Evolutionary conservation across 2,888 invertebrate species (phyloP).

Genomic region (Gari tellinella): DNA sequence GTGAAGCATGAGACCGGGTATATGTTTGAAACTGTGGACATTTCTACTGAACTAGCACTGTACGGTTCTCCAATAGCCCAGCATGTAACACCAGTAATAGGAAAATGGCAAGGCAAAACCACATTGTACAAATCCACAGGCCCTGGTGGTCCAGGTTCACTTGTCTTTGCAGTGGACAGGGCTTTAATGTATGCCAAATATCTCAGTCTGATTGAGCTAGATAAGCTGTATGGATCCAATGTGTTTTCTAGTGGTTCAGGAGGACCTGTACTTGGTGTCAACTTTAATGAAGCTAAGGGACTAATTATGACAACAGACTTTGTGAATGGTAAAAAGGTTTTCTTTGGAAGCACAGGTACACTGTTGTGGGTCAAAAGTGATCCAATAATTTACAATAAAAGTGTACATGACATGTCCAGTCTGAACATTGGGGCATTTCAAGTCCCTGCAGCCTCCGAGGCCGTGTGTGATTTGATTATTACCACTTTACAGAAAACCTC

Average conservation of each 20-base stretch:
- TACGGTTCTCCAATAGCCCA: slow-evolving; percentile 33
- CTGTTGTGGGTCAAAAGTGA: slow-evolving; percentile 28
- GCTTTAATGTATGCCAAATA: slow-evolving; percentile 20
- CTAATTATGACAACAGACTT: slow-evolving; percentile 17
- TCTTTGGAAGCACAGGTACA: slow-evolving; percentile 4
- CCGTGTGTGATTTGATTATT: slow-evolving; percentile 24
- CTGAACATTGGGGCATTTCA: slow-evolving; percentile 13
- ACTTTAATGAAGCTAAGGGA: slow-evolving; percentile 46
- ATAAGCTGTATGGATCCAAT: too few relatives aligned
- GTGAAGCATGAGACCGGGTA: slow-evolving; percentile 35
- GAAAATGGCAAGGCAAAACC: slow-evolving; percentile 43
- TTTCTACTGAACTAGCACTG: slow-evolving; percentile 16
- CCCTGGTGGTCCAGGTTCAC: slow-evolving; percentile 8
- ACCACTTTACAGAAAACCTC: slow-evolving; percentile 15
- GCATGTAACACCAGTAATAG: slow-evolving; percentile 23
- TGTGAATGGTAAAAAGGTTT: slow-evolving; percentile 18
- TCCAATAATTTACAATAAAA: slow-evolving; percentile 15
- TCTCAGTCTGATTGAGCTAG: not conserved
- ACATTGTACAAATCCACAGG: slow-evolving; percentile 8
- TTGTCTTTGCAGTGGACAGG: slow-evolving; percentile 30
- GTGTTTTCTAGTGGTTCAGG: too few relatives aligned
- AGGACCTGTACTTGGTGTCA: slow-evolving; percentile 31
- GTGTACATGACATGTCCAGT: slow-evolving; percentile 13
- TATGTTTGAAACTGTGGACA: slow-evolving; percentile 28
- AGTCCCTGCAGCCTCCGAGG: slow-evolving; percentile 1